Base-by-base conservation (phyloP, 2,113 vertebrate genomes). In the Hypomesus transpacificus region DNA sequence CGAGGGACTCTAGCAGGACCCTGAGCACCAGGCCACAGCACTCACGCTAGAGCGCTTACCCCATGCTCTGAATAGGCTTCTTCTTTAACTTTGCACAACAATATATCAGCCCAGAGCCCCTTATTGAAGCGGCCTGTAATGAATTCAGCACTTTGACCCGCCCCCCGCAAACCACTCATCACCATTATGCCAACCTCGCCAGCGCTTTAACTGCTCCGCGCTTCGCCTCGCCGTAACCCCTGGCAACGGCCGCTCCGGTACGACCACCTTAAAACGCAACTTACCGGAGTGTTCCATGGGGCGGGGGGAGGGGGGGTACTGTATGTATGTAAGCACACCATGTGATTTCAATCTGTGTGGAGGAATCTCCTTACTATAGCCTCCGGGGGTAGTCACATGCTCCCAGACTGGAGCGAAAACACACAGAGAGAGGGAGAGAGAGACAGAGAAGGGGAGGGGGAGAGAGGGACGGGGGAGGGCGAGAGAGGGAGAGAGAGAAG, bases 51-150 rank as follows among this genome's bases (percentile, higher is more conserved):
- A 84, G 87, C 89, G 85, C 82, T 82, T 89, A 88, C 84, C 82
- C 78, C 85, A 81, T 75, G 75, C 87, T 84, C 68, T 92, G 89
- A 92, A 92, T 90, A 50, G 89, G 86, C 70, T 66, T 85, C 83
- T 87, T 89, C 75, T 90, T 87, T 73, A 88, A 90, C 89, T 91
- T 87, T 80, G 89, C 88, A 91, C 89, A 91, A 91, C 90, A 91
- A 90, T 90, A 86, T 88, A 85, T 86, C 54, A 82, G 82, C 78
- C 68, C 75, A 69, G 69, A 83, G 81, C 75, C 76, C 81, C 80
- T 80, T 83, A 89, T 80, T 89, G 87, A 87, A 74, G 75, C 62
- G 31, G 74, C 75, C 85, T 73, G 77, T 85, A 89, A 90, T 89
- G 88, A 87, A 91, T 92, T 86, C 88, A 88, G 86, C 82, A 86